phyloP scores from a whole-genome alignment of 2,797 vertebrate genomes.

The Danio aesculapii region DNA sequence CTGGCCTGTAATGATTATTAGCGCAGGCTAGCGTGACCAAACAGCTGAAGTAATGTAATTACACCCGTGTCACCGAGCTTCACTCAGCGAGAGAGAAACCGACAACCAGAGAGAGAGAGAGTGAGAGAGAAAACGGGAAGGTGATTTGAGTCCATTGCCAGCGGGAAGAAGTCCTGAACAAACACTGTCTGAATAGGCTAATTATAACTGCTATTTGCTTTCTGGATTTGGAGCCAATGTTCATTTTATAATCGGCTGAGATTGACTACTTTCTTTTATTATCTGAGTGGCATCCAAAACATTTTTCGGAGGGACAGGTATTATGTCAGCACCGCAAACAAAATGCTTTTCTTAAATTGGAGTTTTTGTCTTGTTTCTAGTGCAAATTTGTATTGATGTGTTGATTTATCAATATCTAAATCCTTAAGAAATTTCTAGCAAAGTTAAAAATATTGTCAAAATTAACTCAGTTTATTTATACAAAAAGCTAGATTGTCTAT shows the following conservation, averaged over 20 bases:
- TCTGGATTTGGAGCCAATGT: neutral
- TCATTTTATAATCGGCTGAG: neutral
- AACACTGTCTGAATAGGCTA: constrained; percentile 10
- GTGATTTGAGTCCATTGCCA: neutral
- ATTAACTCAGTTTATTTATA: too few species aligned
- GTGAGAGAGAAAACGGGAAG: neutral
- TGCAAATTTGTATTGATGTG: too few species aligned
- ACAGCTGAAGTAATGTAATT: constrained; percentile 56
- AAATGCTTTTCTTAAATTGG: too few species aligned
- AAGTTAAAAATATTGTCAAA: too few species aligned
- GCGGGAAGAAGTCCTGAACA: constrained; percentile 21
- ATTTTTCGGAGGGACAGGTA: neutral
- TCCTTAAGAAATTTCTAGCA: too few species aligned
- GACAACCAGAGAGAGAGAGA: neutral
- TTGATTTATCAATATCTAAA: too few species aligned
- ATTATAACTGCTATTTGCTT: constrained; percentile 9
- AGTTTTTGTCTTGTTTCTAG: too few species aligned
- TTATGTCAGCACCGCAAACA: neutral
- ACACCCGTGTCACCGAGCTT: constrained; percentile 40
- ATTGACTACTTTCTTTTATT: constrained; percentile 10
- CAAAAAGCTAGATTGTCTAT: too few species aligned
- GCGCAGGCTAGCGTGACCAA: constrained; percentile 48
- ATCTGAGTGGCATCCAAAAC: neutral
- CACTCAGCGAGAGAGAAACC: constrained; percentile 1
- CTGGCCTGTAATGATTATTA: constrained; percentile 46